These are phyloP conservation scores for Prosapia bicincta DNA, from an alignment of 2,888 invertebrate genomes.

Conservation along the genomic window DNA sequence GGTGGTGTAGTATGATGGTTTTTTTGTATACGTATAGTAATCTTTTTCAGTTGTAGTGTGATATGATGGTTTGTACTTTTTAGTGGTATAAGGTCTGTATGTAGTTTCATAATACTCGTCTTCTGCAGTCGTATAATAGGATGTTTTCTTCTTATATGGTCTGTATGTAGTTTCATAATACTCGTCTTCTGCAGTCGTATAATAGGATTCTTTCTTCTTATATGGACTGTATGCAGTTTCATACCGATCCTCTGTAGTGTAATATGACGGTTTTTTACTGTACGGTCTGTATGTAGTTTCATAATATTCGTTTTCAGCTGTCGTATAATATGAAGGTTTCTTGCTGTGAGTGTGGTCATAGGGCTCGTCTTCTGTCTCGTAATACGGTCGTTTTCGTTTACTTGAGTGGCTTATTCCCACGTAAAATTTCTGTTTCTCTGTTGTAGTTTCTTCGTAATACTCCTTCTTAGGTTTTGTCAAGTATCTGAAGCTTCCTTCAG, in stretches of 20 bases:
- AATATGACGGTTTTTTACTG: neutral
- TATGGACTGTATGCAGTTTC: neutral
- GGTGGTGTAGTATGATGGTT: neutral
- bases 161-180: neutral
- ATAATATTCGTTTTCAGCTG: neutral
- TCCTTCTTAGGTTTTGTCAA: neutral
- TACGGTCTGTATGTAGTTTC: neutral
- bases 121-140: neutral
- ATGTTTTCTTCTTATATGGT: neutral
- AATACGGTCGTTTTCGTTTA: too few relatives aligned
- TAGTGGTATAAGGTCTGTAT: neutral
- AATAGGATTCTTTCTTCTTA: neutral
- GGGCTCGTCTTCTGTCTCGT: too few relatives aligned
- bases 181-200: neutral
- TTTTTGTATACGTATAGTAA: neutral
- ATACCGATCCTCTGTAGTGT: neutral
- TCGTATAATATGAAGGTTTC: neutral
- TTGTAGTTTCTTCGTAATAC: neutral
- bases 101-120: neutral
- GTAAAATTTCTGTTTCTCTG: neutral
- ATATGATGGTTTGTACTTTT: neutral
- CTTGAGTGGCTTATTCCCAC: neutral
- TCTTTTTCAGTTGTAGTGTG: neutral
- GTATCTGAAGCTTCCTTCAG: neutral
- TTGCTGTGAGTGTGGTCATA: neutral